Evolutionary conservation across 2,113 vertebrate genomes (phyloP), one percentile per base, ranked within the genome.

Genomic region (Erpornis zantholeuca): DNA sequence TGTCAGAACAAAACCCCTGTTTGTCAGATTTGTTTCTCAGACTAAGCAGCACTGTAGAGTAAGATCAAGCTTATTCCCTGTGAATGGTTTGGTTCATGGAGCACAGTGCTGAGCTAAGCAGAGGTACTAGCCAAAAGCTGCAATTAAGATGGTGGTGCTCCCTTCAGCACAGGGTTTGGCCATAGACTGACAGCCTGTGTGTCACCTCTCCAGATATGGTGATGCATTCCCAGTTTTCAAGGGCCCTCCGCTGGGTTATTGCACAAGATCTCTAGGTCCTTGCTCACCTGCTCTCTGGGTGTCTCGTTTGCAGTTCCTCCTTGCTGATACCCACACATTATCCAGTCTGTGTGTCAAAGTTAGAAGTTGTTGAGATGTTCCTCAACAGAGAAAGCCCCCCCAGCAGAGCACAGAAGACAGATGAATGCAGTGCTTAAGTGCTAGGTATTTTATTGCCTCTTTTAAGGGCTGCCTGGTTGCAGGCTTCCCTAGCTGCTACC

Each of bases 11-110:
- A 91, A 93, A 82, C 35, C 24, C 11, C 21, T 82, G 9, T 57
- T 90, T 86, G 47, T 68, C 52, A 57, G 49, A 33, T 85, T 9
- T n/a, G 53, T 86, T 84, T 84, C 52, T 79, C n/a, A 84, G 42
- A n/a, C 28, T 64, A 53, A 64, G 44, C 61, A 93, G 47, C 49
- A 15, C 25, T 0, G 0, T 27, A 63, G 56, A 82, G 57, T 66
- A 87, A 64, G 36, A 19, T 23, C 40, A 36, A 40, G 36, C 53
- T 72, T 88, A 35, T 42, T 72, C 45, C 21, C 21, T 65, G n/a
- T 69, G 65, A 56, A 16, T 0, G 0, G 19, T 72, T 87, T n/a
- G 40, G 27, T 85, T 91, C 18, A 6, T 63, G 23, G 38, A 75
- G 22, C 2, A 2, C 57, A 54, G 29, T 64, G 78, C 66, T 49